These are phyloP conservation scores for Muntiacus reevesi DNA, from an alignment of 2,113 vertebrate species.

Conservation along the genomic window DNA sequence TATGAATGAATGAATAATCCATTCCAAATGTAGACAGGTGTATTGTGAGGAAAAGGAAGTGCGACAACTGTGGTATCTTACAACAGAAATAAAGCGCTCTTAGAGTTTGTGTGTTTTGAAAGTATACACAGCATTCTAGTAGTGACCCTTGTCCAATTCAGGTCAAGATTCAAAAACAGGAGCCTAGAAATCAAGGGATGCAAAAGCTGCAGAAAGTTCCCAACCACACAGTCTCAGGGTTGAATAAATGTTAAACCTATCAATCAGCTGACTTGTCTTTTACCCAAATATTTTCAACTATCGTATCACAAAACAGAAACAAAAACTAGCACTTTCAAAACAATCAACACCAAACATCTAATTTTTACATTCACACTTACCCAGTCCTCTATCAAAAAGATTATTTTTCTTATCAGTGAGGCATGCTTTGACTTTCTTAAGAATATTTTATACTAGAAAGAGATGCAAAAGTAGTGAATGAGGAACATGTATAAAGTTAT, in stretches of 20 bases:
- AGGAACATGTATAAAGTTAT: not conserved
- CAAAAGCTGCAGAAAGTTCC: not conserved
- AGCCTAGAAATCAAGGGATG: not conserved
- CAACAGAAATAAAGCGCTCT: not conserved
- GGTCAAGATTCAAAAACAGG: not conserved
- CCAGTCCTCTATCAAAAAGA: not conserved
- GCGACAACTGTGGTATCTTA: not conserved
- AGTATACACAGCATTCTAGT: not conserved
- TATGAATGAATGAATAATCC: not conserved
- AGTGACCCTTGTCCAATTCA: not conserved
- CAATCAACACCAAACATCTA: not conserved
- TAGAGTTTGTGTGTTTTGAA: not conserved
- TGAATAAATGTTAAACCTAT: not conserved
- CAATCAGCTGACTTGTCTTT: not conserved
- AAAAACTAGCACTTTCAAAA: not conserved
- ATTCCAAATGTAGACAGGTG: not conserved
- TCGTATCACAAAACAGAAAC: not conserved
- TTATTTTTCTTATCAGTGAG: not conserved
- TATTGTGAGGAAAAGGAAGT: not conserved
- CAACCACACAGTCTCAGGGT: not conserved
- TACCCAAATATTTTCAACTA: not conserved
- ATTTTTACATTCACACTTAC: not conserved
- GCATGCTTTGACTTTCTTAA: not conserved
- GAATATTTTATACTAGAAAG: not conserved
- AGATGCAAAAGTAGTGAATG: not conserved